Evolutionary conservation across 2,888 invertebrate species (phyloP).

Genomic region (Latrodectus hesperus): DNA sequence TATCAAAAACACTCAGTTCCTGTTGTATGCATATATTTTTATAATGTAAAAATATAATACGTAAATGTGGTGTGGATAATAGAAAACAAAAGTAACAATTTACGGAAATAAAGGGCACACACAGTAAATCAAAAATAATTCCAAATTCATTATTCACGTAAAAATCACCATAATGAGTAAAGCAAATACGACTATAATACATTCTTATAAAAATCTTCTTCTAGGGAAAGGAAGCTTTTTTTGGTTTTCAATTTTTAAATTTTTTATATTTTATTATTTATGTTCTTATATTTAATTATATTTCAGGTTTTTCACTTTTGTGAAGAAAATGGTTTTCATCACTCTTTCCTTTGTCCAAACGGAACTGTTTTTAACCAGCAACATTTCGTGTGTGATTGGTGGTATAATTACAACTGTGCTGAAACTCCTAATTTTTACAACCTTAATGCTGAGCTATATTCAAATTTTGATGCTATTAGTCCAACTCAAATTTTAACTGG

Average conservation of each 20-base stretch:
- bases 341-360: conserved; percentile 63
- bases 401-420: conserved; percentile 62
- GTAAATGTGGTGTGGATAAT: too few species aligned
- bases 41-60: too few species aligned
- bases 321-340: conserved; percentile 43
- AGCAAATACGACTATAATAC: too few species aligned
- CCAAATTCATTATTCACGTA: too few species aligned
- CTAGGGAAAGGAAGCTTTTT: not conserved
- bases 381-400: conserved; percentile 63
- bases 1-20: too few species aligned
- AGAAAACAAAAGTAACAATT: too few species aligned
- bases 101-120: too few species aligned
- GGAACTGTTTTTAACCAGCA: conserved; percentile 64
- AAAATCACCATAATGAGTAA: too few species aligned
- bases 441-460: conserved; percentile 56
- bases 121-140: too few species aligned
- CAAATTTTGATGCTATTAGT: conserved; percentile 37
- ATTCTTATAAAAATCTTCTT: too few species aligned
- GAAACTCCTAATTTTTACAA: conserved; percentile 62
- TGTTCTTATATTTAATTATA: not conserved
- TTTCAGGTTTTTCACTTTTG: conserved; percentile 59
- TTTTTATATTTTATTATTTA: not conserved
- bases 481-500: conserved; percentile 41
- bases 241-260: not conserved
- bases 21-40: too few species aligned